These are phyloP conservation scores for Nothobranchius kuhntae DNA, from an alignment of 2,113 vertebrate genomes.

Conservation along the genomic window DNA sequence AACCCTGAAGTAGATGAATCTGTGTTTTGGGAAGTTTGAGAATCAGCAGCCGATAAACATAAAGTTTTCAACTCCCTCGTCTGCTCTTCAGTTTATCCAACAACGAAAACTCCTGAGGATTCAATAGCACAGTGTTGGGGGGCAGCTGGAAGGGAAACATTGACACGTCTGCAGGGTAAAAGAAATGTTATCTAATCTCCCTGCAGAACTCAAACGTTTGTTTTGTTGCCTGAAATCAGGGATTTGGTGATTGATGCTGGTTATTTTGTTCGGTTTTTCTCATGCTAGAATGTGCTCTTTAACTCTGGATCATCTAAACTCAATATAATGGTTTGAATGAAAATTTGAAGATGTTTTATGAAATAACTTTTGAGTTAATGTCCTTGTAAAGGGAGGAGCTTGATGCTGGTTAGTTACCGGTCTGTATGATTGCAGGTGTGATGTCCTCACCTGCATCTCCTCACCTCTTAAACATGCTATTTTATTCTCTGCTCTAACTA, in stretches of 20 bases:
- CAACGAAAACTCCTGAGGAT: constrained; percentile 10
- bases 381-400: no score
- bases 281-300: no score
- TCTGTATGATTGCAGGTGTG: no score
- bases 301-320: no score
- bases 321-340: not conserved
- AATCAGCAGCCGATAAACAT: constrained; percentile 1
- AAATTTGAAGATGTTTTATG: not conserved
- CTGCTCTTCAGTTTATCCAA: constrained; percentile 13
- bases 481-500: no score
- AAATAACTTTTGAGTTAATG: no score
- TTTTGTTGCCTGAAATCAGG: not conserved
- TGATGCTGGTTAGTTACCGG: no score
- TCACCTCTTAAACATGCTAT: no score
- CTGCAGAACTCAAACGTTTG: not conserved
- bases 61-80: constrained; percentile 9
- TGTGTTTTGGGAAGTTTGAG: not conserved
- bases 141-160: not conserved
- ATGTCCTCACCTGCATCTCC: no score
- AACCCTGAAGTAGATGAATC: not conserved
- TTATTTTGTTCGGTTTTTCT: no score
- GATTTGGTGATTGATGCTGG: no score
- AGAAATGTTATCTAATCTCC: not conserved
- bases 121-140: not conserved
- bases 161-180: not conserved